A percentile compares a stretch with the other conserved stretches of the same genome.
phyloP scores from a whole-genome alignment of 2,888 invertebrate species.

The Ormia ochracea region DNA sequence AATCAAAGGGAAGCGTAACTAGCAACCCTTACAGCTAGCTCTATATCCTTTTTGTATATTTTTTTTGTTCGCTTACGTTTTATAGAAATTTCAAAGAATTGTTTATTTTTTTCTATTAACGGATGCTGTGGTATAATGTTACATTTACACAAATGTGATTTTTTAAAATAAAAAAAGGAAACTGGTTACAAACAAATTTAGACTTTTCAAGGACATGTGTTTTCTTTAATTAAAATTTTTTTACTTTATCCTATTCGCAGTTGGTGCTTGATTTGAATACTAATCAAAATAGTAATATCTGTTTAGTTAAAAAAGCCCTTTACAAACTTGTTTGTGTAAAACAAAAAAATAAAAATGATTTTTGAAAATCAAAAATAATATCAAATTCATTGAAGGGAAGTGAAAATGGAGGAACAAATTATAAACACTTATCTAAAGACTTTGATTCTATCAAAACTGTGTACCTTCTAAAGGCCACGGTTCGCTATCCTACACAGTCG shows the following conservation, averaged over 20 bases:
- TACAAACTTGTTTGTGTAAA: conserved; percentile 2
- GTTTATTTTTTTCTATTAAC: background rate
- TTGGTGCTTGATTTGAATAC: conserved; percentile 10
- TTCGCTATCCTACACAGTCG: too few species aligned
- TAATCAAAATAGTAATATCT: conserved; percentile 29
- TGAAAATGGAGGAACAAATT: too few species aligned
- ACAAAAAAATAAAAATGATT: too few species aligned
- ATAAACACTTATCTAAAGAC: too few species aligned
- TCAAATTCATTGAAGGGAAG: too few species aligned
- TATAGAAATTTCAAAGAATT: background rate
- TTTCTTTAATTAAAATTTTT: conserved; percentile 21
- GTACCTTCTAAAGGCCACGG: too few species aligned
- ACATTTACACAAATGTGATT: conserved; percentile 31
- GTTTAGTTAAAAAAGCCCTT: background rate
- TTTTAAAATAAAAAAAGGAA: conserved; percentile 16
- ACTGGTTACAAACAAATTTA: conserved; percentile 25
- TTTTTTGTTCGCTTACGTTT: background rate
- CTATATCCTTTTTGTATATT: conserved; percentile 30
- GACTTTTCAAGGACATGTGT: conserved; percentile 45
- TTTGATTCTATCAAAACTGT: too few species aligned
- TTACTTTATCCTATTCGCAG: conserved; percentile 29
- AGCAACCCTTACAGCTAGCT: conserved; percentile 19
- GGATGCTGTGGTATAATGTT: conserved; percentile 46
- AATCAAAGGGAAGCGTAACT: background rate
- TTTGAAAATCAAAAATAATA: too few species aligned